Conservation (phyloP, 1,140 invertebrate genomes). For the Idris sp. region DNA sequence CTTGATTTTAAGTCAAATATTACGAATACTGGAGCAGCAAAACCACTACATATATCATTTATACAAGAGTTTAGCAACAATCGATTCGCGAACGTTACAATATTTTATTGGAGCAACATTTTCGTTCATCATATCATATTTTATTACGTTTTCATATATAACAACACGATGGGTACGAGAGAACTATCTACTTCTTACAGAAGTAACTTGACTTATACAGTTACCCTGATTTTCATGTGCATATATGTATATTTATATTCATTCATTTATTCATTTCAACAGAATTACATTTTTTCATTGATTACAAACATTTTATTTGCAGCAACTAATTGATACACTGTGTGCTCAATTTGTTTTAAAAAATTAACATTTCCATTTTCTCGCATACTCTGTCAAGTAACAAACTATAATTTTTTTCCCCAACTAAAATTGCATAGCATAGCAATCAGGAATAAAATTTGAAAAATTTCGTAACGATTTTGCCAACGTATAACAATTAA, state of each 20-base stretch:
- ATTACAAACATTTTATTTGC: constrained; percentile 15
- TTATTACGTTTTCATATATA: constrained; percentile 36
- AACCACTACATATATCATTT: constrained; percentile 46
- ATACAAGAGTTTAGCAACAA: constrained; percentile 50
- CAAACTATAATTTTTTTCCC: no score
- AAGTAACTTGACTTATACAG: constrained; percentile 53
- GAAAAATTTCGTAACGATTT: no score
- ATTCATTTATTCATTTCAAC: constrained; percentile 9
- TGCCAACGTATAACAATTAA: constrained; percentile 13
- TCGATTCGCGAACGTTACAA: constrained; percentile 38
- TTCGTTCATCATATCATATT: constrained; percentile 36
- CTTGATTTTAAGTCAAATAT: constrained; percentile 3
- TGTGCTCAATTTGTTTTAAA: background rate
- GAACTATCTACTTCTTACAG: constrained; percentile 56
- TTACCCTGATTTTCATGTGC: constrained; percentile 53
- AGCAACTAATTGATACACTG: constrained; percentile 40
- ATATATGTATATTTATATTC: constrained; percentile 31
- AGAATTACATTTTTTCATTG: constrained; percentile 8
- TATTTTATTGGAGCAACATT: constrained; percentile 42
- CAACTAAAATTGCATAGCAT: no score
- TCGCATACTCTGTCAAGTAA: no score
- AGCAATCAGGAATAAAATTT: no score
- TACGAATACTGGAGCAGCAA: constrained; percentile 9
- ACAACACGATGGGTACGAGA: constrained; percentile 41
- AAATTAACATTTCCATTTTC: background rate